A percentile compares a stretch with the other conserved stretches of the same genome.
phyloP scores from a whole-genome alignment of 2,113 vertebrate genomes.

The Chaenogobius annularis region DNA sequence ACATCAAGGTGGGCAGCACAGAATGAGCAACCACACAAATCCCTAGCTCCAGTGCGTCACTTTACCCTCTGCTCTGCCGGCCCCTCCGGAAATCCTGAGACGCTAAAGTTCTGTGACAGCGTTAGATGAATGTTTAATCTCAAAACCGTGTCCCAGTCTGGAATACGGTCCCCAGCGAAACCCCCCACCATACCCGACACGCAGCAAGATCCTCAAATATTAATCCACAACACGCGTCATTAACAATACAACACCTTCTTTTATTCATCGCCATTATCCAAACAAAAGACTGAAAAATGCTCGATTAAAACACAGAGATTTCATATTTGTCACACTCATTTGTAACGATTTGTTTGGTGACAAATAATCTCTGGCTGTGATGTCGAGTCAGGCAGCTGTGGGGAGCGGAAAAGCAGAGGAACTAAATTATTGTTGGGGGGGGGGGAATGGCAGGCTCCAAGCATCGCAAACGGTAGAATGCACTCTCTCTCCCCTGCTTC shows the following conservation, averaged over 20 bases:
- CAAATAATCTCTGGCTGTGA: conserved; percentile 74
- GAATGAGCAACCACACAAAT: background rate
- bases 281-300: conserved; percentile 79
- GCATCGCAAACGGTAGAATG: background rate
- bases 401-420: conserved; percentile 18
- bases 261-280: conserved; percentile 80
- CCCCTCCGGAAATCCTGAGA: conserved; percentile 57
- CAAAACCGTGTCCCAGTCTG: conserved; percentile 68
- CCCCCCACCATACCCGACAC: conserved; percentile 60
- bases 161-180: conserved; percentile 74
- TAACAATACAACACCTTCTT: conserved; percentile 79
- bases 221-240: conserved; percentile 79
- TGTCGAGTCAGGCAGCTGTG: conserved; percentile 65
- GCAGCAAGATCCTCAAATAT: conserved; percentile 79
- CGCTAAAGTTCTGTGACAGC: conserved; percentile 80
- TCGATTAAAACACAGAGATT: conserved; percentile 75
- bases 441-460: background rate
- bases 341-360: conserved; percentile 82
- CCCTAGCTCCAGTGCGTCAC: background rate
- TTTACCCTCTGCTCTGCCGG: conserved; percentile 36
- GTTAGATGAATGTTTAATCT: conserved; percentile 82
- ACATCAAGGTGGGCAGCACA: too few relatives aligned
- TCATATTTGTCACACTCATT: conserved; percentile 78
- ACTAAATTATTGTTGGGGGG: background rate
- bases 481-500: background rate